Evolutionary conservation across 2,797 vertebrate species (phyloP).

Genomic region (Helicolenus hilgendorfi): DNA sequence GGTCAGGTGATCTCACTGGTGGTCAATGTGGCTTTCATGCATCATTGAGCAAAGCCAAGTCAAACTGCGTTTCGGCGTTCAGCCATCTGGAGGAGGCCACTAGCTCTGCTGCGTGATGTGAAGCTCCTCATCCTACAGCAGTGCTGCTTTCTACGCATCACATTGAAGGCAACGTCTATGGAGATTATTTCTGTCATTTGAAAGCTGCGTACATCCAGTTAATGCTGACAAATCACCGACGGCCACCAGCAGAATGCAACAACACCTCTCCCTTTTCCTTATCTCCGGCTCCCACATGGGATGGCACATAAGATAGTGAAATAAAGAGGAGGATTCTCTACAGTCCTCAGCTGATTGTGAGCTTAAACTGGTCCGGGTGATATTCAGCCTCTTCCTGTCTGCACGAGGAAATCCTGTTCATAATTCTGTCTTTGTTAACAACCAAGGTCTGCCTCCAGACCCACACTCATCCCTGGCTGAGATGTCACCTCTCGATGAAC

Average conservation of each 20-base stretch:
- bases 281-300: conserved; percentile 3
- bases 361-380: conserved; percentile 62
- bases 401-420: conserved; percentile 53
- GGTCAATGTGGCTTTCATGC: conserved; percentile 82
- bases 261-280: neutral
- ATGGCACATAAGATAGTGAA: conserved; percentile 8
- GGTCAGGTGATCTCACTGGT: conserved; percentile 80
- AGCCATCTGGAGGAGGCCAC: conserved; percentile 80
- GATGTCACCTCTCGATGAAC: conserved; percentile 54
- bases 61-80: conserved; percentile 71
- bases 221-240: conserved; percentile 29
- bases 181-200: conserved; percentile 1
- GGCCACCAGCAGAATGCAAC: neutral
- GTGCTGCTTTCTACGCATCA: neutral
- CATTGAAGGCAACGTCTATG: neutral
- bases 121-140: conserved; percentile 23
- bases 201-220: neutral
- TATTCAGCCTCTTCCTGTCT: conserved; percentile 38
- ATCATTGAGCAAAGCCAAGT: conserved; percentile 80
- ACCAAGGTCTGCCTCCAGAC: conserved; percentile 1
- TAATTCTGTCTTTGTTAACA: conserved; percentile 64
- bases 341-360: conserved; percentile 54
- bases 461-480: conserved; percentile 24
- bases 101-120: conserved; percentile 10
- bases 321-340: conserved; percentile 33